phyloP scores from a whole-genome alignment of 2,113 vertebrate species.

The Calyptomena viridis region DNA sequence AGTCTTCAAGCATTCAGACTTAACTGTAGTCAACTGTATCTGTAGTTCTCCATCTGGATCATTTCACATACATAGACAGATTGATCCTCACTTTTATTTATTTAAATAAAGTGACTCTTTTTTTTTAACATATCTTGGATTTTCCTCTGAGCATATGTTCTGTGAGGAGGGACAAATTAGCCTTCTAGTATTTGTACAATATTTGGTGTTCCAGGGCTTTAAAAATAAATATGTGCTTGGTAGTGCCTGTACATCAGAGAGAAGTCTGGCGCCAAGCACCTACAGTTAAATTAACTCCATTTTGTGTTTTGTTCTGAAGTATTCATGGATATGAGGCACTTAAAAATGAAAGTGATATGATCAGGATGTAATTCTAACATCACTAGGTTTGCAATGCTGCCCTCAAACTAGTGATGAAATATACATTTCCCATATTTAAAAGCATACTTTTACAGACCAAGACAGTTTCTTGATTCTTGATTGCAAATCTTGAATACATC shows the following conservation, averaged over 20 bases:
- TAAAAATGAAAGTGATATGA: neutral
- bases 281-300: neutral
- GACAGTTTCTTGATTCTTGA: neutral
- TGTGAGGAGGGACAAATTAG: conserved; percentile 9
- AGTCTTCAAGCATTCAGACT: neutral
- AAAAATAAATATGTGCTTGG: conserved; percentile 18
- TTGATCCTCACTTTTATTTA: neutral
- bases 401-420: neutral
- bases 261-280: neutral
- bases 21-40: neutral
- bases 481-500: neutral
- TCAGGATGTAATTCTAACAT: neutral
- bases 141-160: conserved; percentile 13
- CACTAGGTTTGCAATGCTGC: neutral
- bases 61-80: neutral
- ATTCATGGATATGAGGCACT: neutral
- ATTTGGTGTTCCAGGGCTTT: conserved; percentile 7
- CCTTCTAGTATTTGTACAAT: conserved; percentile 38
- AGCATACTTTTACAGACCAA: neutral
- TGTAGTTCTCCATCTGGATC: neutral
- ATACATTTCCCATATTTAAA: neutral
- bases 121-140: neutral
- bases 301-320: neutral
- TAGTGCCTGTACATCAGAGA: neutral
- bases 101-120: neutral